Evolutionary conservation across 2,113 vertebrate species (phyloP).

Genomic region (Macheiramphus alcinus): DNA sequence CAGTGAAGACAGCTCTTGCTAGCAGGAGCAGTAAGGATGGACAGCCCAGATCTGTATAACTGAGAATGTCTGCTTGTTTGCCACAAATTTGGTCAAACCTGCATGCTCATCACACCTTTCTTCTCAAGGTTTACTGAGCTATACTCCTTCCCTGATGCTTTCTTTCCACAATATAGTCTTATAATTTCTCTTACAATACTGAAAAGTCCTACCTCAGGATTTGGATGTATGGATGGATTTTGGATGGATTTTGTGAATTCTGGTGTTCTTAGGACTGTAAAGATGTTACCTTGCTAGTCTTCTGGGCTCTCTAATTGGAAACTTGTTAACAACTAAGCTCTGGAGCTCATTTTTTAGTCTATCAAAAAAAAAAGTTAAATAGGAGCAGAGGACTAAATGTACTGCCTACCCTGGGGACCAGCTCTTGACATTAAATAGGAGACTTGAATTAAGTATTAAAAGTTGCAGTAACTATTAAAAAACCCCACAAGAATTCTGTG

Average conservation of each 20-base stretch:
- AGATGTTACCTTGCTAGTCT: neutral
- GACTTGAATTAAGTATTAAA: neutral
- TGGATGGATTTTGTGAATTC: neutral
- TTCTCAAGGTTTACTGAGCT: neutral
- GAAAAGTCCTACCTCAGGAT: neutral
- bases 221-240: neutral
- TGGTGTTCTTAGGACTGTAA: neutral
- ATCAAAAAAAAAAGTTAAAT: neutral
- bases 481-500: neutral
- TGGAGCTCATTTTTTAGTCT: neutral
- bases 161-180: neutral
- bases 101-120: accelerated
- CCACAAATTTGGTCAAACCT: neutral
- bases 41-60: neutral
- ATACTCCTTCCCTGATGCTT: neutral
- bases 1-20: neutral
- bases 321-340: neutral
- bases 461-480: neutral
- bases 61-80: neutral
- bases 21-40: neutral
- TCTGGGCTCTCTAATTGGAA: neutral
- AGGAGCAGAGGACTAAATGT: neutral
- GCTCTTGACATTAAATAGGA: neutral
- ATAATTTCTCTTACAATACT: no score
- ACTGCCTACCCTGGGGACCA: neutral